phyloP scores from a whole-genome alignment of 2,113 vertebrate genomes.

The Zapornia atra region DNA sequence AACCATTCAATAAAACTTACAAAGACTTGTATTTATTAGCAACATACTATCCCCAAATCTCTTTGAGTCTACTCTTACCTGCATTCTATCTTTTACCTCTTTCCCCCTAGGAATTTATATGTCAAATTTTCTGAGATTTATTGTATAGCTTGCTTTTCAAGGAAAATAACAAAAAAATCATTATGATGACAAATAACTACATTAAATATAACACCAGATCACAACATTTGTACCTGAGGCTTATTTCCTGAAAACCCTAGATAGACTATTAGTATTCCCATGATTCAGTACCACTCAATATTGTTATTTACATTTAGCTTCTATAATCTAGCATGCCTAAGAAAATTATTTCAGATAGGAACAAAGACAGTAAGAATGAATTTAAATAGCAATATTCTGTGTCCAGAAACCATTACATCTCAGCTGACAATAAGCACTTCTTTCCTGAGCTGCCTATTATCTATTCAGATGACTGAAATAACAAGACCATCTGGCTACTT shows the following conservation, averaged over 20 bases:
- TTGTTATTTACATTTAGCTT: not conserved
- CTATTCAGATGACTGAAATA: slow-evolving; percentile 32
- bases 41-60: not conserved
- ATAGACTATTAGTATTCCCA: not conserved
- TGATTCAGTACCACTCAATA: not conserved
- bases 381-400: not conserved
- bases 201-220: not conserved
- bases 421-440: not conserved
- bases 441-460: not conserved
- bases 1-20: not conserved
- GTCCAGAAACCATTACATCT: not conserved
- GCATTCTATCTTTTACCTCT: not conserved
- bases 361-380: not conserved
- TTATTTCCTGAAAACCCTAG: not conserved
- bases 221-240: not conserved
- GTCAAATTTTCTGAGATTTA: not conserved
- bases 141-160: not conserved
- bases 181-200: not conserved
- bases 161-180: not conserved
- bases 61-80: not conserved
- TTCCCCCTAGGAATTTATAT: not conserved
- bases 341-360: not conserved
- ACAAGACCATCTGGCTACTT: slow-evolving; percentile 44
- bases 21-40: not conserved
- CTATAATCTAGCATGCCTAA: not conserved